Evolutionary conservation across 2,888 invertebrate genomes (phyloP), one percentile per base, ranked within the genome.

Genomic region (Caenorhabditis virilis): DNA sequence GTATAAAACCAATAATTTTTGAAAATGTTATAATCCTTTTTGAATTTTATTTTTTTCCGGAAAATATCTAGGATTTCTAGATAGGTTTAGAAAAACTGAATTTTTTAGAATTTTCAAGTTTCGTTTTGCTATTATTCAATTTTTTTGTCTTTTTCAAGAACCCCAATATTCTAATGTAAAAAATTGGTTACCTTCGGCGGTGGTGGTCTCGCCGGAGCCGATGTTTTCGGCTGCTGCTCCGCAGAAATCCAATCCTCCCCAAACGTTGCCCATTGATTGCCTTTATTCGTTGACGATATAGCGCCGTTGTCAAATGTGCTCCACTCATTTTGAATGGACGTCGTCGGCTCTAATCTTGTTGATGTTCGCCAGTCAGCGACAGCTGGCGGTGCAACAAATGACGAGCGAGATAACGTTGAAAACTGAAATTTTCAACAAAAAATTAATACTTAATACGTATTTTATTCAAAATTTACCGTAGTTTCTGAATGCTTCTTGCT

Each of bases 151-250:
- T n/a, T n/a, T n/a, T n/a, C n/a, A n/a, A n/a, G n/a, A n/a, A n/a
- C n/a, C n/a, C 6, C 39, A 20, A 11, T 18, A 43, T 43, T 43
- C n/a, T n/a, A 16, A 39, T 26, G n/a, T 43, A 36, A 23, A 18
- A 6, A 20, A 9, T 23, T 18, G n/a, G 35, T 27, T 25, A 58
- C 55, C 49, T 73, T 73, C 2, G 73, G 73, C 4, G 73, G 73
- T 6, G 73, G 73, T 16, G 73, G 73, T n/a, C 73, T 47, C 0
- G 66, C 63, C 5, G 73, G 73, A 3, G 73, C 68, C 0, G 69
- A 33, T 0, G 35, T 42, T 38, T 63, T 70, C 11, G 56, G 9
- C 9, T 53, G 18, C n/a, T 54, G 45, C n/a, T 52, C 58, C 3
- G 68, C 64, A 0, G 54, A 57, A 11, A 69, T 57, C 67, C 69